A percentile compares a stretch with the other conserved stretches of the same genome.
phyloP scores from a whole-genome alignment of 2,797 vertebrate species.

The Moxostoma hubbsi region DNA sequence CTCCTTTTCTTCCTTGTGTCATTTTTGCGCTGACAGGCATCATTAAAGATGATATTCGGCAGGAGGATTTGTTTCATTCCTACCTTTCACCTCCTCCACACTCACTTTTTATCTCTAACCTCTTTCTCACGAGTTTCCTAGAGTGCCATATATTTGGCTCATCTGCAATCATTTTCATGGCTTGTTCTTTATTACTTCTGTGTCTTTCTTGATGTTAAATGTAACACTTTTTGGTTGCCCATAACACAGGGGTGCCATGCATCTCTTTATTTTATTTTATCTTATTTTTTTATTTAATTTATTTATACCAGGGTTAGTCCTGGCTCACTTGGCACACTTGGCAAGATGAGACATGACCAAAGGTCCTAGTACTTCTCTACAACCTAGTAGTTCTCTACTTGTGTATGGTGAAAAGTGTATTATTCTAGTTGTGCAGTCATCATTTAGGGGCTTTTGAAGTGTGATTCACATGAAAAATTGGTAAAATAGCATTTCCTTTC shows the following conservation, averaged over 20 bases:
- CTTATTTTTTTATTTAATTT: too few species aligned
- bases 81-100: conserved; percentile 27
- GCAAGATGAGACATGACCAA: too few species aligned
- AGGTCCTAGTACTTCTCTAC: too few species aligned
- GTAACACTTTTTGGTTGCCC: background rate
- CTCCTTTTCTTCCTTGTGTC: conserved; percentile 45
- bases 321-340: too few species aligned
- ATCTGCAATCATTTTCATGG: conserved; percentile 9
- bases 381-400: too few species aligned
- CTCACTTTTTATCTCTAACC: conserved; percentile 21
- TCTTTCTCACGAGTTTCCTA: conserved; percentile 25
- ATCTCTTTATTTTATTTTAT: too few species aligned
- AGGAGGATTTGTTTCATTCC: conserved; percentile 14
- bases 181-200: background rate
- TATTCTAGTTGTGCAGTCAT: too few species aligned
- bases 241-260: background rate
- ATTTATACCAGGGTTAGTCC: too few species aligned
- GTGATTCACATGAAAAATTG: too few species aligned
- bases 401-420: too few species aligned
- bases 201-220: background rate
- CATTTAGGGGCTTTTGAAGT: too few species aligned
- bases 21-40: conserved; percentile 28
- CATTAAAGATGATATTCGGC: conserved; percentile 24
- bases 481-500: too few species aligned
- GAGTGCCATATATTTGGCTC: conserved; percentile 13